Percentiles rank a stretch among this genome's conserved stretches.
These are phyloP conservation scores for Smittia aterrima DNA, from an alignment of 2,888 invertebrate species.

Conservation along the genomic window DNA sequence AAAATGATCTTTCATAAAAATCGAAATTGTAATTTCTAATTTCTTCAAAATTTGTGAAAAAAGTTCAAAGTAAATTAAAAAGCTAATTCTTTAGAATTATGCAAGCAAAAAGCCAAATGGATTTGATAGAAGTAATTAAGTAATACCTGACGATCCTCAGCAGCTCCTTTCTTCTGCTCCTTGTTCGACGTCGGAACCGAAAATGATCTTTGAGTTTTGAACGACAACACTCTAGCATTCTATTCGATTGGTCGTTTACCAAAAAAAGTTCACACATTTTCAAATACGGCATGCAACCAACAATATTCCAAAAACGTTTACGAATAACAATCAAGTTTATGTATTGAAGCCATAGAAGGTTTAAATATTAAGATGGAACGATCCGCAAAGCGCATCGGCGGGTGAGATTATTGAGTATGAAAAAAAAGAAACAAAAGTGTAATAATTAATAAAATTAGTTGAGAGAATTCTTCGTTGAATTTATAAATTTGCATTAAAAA, in stretches of 20 bases:
- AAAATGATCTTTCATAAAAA: neutral
- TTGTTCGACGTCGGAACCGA: conserved; percentile 85
- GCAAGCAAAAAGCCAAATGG: conserved; percentile 8
- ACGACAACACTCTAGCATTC: conserved; percentile 70
- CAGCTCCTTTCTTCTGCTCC: conserved; percentile 55
- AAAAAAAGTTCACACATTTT: conserved; percentile 12
- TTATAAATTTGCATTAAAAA: conserved; percentile 2
- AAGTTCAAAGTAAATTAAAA: neutral
- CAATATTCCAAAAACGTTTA: neutral
- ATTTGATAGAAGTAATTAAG: neutral
- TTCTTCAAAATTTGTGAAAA: conserved; percentile 20
- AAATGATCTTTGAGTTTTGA: conserved; percentile 89
- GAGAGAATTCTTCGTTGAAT: too few species aligned
- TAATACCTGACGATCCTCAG: conserved; percentile 54
- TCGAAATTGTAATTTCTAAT: neutral
- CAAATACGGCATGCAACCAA: conserved; percentile 7
- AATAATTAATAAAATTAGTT: too few species aligned
- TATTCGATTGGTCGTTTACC: conserved; percentile 45
- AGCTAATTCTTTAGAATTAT: neutral
- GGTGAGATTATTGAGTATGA: too few species aligned
- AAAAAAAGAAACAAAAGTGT: too few species aligned
- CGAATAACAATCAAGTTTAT: neutral
- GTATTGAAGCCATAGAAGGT: too few species aligned
- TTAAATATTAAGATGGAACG: too few species aligned
- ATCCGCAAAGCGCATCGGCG: too few species aligned